A percentile compares a stretch with the other conserved stretches of the same genome.
Conservation (phyloP, 2,797 vertebrate genomes). For the Tokudaia tokunoshimensis region DNA sequence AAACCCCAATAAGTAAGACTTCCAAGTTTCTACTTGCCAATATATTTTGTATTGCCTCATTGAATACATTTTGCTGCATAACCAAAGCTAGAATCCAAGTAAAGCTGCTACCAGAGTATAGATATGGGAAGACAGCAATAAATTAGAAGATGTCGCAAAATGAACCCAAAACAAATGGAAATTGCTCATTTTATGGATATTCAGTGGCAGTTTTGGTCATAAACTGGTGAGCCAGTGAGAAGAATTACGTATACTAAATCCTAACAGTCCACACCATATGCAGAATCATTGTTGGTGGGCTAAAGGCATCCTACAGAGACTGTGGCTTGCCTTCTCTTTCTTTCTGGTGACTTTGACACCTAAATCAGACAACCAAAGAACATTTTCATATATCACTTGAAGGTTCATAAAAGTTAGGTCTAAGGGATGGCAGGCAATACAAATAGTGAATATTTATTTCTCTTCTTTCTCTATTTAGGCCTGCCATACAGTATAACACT, state of each 20-base stretch:
- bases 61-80: conserved; percentile 4
- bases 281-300: neutral
- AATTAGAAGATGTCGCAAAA: conserved; percentile 41
- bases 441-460: neutral
- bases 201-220: neutral
- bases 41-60: conserved; percentile 29
- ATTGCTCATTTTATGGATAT: conserved; percentile 22
- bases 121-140: conserved; percentile 49
- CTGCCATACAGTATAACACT: neutral
- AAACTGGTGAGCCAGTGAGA: conserved; percentile 21
- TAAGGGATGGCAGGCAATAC: neutral
- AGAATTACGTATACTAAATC: neutral
- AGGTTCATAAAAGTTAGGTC: neutral
- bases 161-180: conserved; percentile 40
- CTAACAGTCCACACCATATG: neutral
- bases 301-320: neutral
- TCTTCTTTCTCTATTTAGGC: conserved; percentile 38
- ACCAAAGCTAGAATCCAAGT: conserved; percentile 18
- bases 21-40: conserved; percentile 33
- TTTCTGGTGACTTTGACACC: neutral
- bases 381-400: conserved; percentile 28
- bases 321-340: neutral
- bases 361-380: neutral
- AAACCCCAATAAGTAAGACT: neutral
- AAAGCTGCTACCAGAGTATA: conserved; percentile 7